phyloP scores from a whole-genome alignment of 2,113 vertebrate genomes.

The Cyanoderma ruficeps region DNA sequence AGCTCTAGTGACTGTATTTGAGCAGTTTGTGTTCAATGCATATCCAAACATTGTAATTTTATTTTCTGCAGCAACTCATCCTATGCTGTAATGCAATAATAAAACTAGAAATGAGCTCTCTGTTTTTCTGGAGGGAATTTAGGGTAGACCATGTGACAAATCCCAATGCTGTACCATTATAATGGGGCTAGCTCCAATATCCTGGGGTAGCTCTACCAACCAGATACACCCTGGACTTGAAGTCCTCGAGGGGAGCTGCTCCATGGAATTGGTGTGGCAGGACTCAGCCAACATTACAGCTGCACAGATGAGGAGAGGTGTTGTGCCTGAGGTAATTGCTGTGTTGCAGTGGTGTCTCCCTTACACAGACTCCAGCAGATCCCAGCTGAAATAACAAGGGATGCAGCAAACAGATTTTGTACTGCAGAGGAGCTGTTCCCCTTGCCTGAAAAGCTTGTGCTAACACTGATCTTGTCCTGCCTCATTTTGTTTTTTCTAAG shows the following conservation, averaged over 20 bases:
- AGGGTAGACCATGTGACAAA: not conserved
- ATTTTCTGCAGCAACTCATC: not conserved
- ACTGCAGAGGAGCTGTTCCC: not conserved
- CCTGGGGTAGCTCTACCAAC: not conserved
- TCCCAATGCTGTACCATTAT: rapidly evolving
- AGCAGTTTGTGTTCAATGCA: not conserved
- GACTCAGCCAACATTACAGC: not conserved
- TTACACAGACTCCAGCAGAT: not conserved
- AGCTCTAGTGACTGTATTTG: not conserved
- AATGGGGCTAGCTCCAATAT: rapidly evolving
- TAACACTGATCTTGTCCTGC: not conserved
- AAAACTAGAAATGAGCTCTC: not conserved
- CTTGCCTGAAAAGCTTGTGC: not conserved
- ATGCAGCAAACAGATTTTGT: not conserved
- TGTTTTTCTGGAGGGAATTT: not conserved
- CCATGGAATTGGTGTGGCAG: not conserved
- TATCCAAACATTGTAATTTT: not conserved
- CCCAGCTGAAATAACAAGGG: not conserved
- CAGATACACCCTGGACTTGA: not conserved
- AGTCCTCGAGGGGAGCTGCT: not conserved
- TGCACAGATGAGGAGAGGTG: not conserved
- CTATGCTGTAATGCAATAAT: not conserved
- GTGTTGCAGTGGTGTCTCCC: rapidly evolving
- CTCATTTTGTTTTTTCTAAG: not conserved
- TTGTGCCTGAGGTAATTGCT: not conserved